These are phyloP conservation scores for Philaenus spumarius DNA, from an alignment of 1,140 invertebrate genomes.

Conservation along the genomic window DNA sequence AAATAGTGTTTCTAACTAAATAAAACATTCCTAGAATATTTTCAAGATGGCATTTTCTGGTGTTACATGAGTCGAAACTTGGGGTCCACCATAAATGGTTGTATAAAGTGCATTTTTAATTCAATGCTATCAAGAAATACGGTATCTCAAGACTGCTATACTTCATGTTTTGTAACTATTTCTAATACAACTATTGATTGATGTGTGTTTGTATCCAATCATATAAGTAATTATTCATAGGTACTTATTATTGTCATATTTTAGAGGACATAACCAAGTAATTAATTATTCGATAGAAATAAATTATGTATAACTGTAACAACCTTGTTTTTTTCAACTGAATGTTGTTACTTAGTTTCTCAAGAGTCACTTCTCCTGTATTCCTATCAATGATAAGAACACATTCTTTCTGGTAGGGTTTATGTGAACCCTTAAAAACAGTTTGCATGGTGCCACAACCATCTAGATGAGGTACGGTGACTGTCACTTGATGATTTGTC, in stretches of 20 bases:
- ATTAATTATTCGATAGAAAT: not conserved
- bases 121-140: too few relatives aligned
- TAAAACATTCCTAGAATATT: too few relatives aligned
- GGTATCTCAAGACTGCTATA: too few relatives aligned
- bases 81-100: too few relatives aligned
- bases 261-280: not conserved
- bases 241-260: not conserved
- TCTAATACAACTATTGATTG: not conserved
- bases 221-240: not conserved
- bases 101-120: too few relatives aligned
- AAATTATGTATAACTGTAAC: conserved; percentile 29
- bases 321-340: conserved; percentile 90
- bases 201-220: not conserved
- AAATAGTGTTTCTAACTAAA: too few relatives aligned
- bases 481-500: conserved; percentile 79
- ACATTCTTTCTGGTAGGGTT: conserved; percentile 88
- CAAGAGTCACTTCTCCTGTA: conserved; percentile 88
- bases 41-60: too few relatives aligned
- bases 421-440: conserved; percentile 89
- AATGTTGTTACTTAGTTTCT: conserved; percentile 83
- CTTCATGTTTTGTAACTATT: not conserved
- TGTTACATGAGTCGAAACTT: too few relatives aligned
- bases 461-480: conserved; percentile 90
- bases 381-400: conserved; percentile 87
- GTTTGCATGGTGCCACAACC: conserved; percentile 76